Evolutionary conservation across 2,797 vertebrate species (phyloP).

Genomic region (Monodelphis domestica): DNA sequence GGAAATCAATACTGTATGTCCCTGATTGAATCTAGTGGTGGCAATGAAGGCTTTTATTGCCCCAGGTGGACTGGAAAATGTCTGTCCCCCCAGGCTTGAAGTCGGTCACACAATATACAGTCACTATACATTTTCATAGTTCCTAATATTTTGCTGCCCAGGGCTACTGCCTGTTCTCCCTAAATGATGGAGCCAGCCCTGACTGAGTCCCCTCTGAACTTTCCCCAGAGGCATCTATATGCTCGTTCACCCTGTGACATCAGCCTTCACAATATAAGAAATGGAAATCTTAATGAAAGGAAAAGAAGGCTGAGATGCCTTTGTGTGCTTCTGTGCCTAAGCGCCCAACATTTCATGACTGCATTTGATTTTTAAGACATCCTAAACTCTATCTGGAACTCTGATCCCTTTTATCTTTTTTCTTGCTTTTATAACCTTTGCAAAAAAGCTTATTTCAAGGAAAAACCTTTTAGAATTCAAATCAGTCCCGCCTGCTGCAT

Average conservation of each 20-base stretch:
- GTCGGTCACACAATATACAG: conserved; percentile 45
- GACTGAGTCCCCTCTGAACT: conserved; percentile 55
- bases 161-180: conserved; percentile 59
- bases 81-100: conserved; percentile 3
- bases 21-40: conserved; percentile 48
- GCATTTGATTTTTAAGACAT: conserved; percentile 60
- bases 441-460: conserved; percentile 63
- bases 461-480: conserved; percentile 61
- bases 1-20: conserved; percentile 58
- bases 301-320: background rate
- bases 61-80: conserved; percentile 54
- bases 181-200: conserved; percentile 57
- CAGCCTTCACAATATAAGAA: conserved; percentile 49
- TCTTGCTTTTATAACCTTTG: conserved; percentile 1
- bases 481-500: conserved; percentile 28
- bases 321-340: conserved; percentile 6
- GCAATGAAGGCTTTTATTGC: conserved; percentile 64
- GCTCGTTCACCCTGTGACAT: conserved; percentile 46
- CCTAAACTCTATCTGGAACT: conserved; percentile 44
- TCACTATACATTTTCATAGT: conserved; percentile 58
- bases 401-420: conserved; percentile 53
- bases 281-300: conserved; percentile 57
- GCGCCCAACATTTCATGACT: conserved; percentile 28
- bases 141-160: conserved; percentile 58
- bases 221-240: conserved; percentile 1